Conservation (phyloP, 1,140 invertebrate species). For the Ostrea denselamellosa region DNA sequence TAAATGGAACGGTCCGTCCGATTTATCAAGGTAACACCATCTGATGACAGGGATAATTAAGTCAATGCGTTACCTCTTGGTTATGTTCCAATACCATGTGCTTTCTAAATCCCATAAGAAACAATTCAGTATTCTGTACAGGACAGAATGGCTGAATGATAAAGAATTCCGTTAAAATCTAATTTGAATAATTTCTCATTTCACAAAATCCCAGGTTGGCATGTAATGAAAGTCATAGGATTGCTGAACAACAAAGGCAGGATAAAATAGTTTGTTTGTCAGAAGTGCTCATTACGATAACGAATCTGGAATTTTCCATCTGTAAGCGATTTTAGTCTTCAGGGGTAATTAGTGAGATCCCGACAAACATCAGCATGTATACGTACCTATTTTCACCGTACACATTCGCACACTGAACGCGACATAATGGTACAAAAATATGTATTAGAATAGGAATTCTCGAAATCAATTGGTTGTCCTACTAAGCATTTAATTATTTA, state of each 20-base stretch:
- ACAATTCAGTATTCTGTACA: background rate
- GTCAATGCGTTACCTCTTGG: slow-evolving; percentile 34
- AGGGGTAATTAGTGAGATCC: slow-evolving; percentile 32
- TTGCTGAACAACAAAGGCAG: background rate
- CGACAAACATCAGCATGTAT: background rate
- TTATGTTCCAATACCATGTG: slow-evolving; percentile 26
- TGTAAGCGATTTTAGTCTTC: slow-evolving; percentile 33
- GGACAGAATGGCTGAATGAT: background rate
- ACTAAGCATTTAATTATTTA: no score
- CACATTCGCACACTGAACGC: no score
- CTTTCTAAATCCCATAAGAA: slow-evolving; percentile 30
- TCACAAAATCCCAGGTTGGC: slow-evolving; percentile 22
- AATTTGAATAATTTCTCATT: slow-evolving; percentile 32
- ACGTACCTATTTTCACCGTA: background rate
- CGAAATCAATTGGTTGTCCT: no score
- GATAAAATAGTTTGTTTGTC: background rate
- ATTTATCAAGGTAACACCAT: slow-evolving; percentile 29
- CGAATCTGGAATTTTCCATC: slow-evolving; percentile 20
- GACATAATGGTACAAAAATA: no score
- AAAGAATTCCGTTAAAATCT: background rate
- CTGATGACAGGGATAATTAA: slow-evolving; percentile 32
- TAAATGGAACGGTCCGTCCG: slow-evolving; percentile 3
- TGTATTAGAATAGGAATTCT: no score
- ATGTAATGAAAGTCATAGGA: slow-evolving; percentile 12
- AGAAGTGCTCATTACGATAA: slow-evolving; percentile 33